These are phyloP conservation scores for Aspidiotus destructor DNA, from an alignment of 2,888 invertebrate genomes.

Conservation along the genomic window DNA sequence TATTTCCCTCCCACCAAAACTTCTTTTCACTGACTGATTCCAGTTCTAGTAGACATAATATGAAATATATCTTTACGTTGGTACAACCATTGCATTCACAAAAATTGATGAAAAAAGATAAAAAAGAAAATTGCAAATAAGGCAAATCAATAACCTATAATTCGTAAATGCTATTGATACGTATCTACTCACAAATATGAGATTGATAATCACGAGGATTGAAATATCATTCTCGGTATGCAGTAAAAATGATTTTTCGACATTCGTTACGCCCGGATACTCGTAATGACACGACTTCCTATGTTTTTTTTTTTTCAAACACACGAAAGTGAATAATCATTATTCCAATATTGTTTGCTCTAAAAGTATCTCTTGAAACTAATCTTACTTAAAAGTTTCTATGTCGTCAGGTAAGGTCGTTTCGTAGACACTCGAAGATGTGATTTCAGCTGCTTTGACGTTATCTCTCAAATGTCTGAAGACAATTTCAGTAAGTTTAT, in stretches of 20 bases:
- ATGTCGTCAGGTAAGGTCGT: constrained; percentile 8
- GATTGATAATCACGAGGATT: background rate
- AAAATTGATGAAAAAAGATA: too few species aligned
- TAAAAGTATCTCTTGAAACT: too few species aligned
- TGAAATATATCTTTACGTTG: too few species aligned
- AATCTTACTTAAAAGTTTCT: constrained; percentile 14
- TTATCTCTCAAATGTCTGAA: constrained; percentile 13
- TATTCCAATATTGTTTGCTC: too few species aligned
- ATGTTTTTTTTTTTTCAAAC: too few species aligned
- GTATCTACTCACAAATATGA: constrained; percentile 3
- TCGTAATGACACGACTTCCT: constrained; percentile 14
- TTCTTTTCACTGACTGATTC: too few species aligned
- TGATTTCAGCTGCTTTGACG: background rate
- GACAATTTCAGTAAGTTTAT: constrained; percentile 14
- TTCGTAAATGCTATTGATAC: too few species aligned
- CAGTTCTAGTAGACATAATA: too few species aligned
- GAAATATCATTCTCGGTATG: background rate
- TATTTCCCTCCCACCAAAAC: too few species aligned
- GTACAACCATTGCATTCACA: too few species aligned
- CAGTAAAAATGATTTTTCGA: background rate
- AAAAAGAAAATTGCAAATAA: too few species aligned
- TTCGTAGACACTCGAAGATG: background rate
- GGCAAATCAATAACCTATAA: too few species aligned
- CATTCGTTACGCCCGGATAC: background rate
- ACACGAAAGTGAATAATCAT: background rate